A percentile compares a stretch with the other conserved stretches of the same genome.
Conservation (phyloP, 2,797 vertebrate species). For the Synaphobranchus kaupii region DNA sequence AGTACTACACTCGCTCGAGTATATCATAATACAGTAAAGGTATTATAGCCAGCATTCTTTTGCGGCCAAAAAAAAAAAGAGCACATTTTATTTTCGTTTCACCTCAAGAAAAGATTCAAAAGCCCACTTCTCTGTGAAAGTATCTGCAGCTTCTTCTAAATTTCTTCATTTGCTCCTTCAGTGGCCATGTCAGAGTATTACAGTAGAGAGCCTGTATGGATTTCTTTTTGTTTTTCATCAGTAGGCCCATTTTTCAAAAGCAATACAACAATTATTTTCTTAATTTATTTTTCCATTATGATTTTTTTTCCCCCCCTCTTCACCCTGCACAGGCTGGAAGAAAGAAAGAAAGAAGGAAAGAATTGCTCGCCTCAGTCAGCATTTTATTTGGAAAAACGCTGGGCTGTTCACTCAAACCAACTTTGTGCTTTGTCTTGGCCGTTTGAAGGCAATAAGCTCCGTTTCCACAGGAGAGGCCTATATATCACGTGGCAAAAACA, state of each 20-base stretch:
- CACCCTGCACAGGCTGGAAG: background rate
- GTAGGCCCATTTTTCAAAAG: constrained; percentile 29
- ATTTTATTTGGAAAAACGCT: constrained; percentile 28
- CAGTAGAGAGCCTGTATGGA: background rate
- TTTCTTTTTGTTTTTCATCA: constrained; percentile 13
- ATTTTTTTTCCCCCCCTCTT: constrained; percentile 1
- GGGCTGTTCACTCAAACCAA: constrained; percentile 39
- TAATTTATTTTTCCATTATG: constrained; percentile 41
- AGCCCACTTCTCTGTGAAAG: constrained; percentile 7
- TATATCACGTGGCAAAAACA: constrained; percentile 11
- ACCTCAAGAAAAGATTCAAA: constrained; percentile 7
- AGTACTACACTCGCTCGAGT: background rate
- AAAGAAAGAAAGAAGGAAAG: background rate
- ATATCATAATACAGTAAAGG: background rate
- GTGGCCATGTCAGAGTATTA: constrained; percentile 9
- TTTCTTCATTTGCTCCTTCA: constrained; percentile 12
- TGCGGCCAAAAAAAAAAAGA: background rate
- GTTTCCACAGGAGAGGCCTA: constrained; percentile 29
- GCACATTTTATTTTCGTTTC: background rate
- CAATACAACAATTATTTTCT: constrained; percentile 38
- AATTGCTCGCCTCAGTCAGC: constrained; percentile 28
- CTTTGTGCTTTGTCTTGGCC: constrained; percentile 41
- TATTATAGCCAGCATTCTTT: background rate
- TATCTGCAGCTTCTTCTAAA: background rate
- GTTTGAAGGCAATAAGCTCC: constrained; percentile 44